Evolutionary conservation across 2,797 vertebrate genomes (phyloP).

Genomic region (Parauchenoglanis punctatus): DNA sequence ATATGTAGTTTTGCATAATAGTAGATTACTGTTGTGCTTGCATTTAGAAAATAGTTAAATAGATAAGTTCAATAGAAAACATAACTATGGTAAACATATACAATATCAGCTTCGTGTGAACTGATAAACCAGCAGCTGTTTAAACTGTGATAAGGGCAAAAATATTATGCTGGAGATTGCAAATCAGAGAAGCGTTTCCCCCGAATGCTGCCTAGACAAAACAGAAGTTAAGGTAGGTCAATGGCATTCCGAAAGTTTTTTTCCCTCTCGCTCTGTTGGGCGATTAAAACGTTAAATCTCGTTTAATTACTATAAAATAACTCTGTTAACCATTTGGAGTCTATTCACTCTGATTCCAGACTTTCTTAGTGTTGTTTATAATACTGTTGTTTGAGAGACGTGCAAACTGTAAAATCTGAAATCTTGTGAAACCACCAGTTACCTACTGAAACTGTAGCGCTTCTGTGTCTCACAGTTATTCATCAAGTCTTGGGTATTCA

Average conservation of each 20-base stretch:
- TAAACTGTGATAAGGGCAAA: slow-evolving; percentile 24
- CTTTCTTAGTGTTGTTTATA: not conserved
- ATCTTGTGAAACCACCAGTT: not conserved
- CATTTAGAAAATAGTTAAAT: slow-evolving; percentile 7
- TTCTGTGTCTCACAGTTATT: no score
- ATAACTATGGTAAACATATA: slow-evolving; percentile 9
- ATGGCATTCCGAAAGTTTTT: not conserved
- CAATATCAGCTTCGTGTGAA: not conserved
- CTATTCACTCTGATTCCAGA: not conserved
- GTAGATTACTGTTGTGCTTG: not conserved
- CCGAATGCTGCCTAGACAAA: slow-evolving; percentile 10
- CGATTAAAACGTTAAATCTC: not conserved
- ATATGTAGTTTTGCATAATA: not conserved
- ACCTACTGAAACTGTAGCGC: not conserved
- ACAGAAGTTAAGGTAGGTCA: slow-evolving; percentile 39
- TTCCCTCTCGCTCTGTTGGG: not conserved
- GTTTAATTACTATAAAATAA: not conserved
- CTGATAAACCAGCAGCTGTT: slow-evolving; percentile 28
- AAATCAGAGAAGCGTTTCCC: slow-evolving; percentile 15
- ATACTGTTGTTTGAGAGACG: not conserved
- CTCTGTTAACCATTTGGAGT: not conserved
- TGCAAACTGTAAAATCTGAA: not conserved
- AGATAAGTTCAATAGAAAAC: slow-evolving; percentile 5
- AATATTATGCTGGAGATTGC: slow-evolving; percentile 4
- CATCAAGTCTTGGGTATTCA: not conserved